phyloP scores from a whole-genome alignment of 2,888 invertebrate genomes.

The Beris chalybata region DNA sequence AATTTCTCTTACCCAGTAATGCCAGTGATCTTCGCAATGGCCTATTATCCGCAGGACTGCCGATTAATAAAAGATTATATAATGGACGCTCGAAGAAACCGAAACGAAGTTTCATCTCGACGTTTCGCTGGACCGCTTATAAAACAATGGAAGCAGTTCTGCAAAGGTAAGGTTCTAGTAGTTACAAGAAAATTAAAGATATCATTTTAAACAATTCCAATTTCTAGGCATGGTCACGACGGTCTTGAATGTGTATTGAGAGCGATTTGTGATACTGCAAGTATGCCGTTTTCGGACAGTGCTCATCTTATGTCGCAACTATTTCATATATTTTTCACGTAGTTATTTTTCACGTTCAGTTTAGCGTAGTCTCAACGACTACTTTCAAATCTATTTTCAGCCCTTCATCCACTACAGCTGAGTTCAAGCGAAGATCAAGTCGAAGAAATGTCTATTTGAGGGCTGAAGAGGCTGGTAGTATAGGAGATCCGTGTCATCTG shows the following conservation, averaged over 20 bases:
- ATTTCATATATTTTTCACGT: constrained; percentile 26
- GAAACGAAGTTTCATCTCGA: constrained; percentile 40
- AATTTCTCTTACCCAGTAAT: constrained; percentile 49
- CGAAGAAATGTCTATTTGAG: not conserved
- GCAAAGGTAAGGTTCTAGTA: constrained; percentile 42
- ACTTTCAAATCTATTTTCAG: not conserved
- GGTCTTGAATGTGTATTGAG: constrained; percentile 73
- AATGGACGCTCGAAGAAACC: constrained; percentile 40
- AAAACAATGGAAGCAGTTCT: constrained; percentile 48
- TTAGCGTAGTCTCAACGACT: not conserved
- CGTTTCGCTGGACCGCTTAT: constrained; percentile 51
- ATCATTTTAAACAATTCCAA: not conserved
- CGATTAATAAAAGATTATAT: constrained; percentile 25
- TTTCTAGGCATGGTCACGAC: constrained; percentile 62
- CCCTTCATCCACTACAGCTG: constrained; percentile 10
- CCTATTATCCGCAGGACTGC: constrained; percentile 40
- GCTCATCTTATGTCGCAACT: constrained; percentile 2
- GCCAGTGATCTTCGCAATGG: constrained; percentile 37
- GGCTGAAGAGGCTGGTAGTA: constrained; percentile 11
- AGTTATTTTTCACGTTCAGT: not conserved
- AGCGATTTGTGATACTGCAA: constrained; percentile 76
- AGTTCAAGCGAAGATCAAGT: not conserved
- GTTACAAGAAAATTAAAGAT: not conserved
- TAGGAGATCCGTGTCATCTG: constrained; percentile 24
- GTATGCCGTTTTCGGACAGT: constrained; percentile 60